Evolutionary conservation across 2,888 invertebrate species (phyloP), one percentile per base, ranked within the genome.

Genomic region (Trissolcus brochymenae): DNA sequence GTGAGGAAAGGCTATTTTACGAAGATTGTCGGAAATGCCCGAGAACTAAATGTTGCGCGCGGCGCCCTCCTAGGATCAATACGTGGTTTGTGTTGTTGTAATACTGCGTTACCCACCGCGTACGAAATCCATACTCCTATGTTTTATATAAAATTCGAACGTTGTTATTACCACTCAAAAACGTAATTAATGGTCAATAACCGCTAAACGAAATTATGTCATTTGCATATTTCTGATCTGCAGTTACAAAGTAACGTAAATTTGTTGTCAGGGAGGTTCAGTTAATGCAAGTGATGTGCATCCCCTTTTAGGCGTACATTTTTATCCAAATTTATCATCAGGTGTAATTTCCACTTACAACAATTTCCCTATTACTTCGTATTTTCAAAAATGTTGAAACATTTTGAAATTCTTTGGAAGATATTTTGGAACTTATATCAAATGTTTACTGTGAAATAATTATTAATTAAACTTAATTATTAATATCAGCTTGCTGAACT

Each of bases 51-150:
- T 80, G 83, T 81, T 85, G 86, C 85, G 86, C 86, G 86, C 86
- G 84, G 85, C 84, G 84, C 85, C 84, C 83, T 84, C 86, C 84
- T 82, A 78, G 85, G 88, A 88, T 88, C 88, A 88, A 88, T 88
- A 88, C 87, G 80, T 76, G 76, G 79, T 78, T 84, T 83, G 81
- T 80, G 84, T 83, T 35, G 35, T 35, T 86, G 85, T 85, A 86
- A 86, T 86, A 83, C 82, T 75, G 81, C 82, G 83, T 84, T 82
- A 82, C 80, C 75, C 67, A 80, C 81, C 81, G 83, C 82, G 84
- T 83, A 82, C 83, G 81, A 82, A 78, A 81, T 76, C 77, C 78
- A 79, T 80, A 79, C 72, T 35, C 7, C 9, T 35, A 82, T 82
- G 81, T 81, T n/a, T 84, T 83, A 68, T 68, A 51, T 60, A 51